These are phyloP conservation scores for Tetragonisca angustula DNA, from an alignment of 2,888 invertebrate genomes.

Conservation along the genomic window DNA sequence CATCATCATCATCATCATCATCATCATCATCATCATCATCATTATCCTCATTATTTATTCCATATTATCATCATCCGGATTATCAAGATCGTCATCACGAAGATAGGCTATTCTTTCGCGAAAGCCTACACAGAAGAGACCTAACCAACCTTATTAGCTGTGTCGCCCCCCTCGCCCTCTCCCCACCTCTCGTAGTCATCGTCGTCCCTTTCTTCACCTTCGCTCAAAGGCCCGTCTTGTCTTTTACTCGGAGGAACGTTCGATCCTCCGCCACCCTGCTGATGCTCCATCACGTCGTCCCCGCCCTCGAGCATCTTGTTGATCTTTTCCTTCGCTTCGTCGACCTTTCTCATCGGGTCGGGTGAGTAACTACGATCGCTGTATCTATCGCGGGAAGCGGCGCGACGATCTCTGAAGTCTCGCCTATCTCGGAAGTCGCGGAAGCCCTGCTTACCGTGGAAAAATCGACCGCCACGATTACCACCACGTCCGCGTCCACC, in stretches of 20 bases:
- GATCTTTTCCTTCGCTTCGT: constrained; percentile 86
- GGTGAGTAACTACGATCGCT: constrained; percentile 85
- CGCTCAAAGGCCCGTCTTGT: constrained; percentile 86
- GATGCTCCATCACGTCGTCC: constrained; percentile 74
- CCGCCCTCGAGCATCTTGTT: constrained; percentile 86
- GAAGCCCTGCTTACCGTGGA: constrained; percentile 84
- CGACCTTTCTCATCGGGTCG: constrained; percentile 85
- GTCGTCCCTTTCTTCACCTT: constrained; percentile 86
- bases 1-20: constrained; percentile 59
- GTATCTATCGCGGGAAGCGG: constrained; percentile 83
- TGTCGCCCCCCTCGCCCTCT: constrained; percentile 75
- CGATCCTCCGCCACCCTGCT: constrained; percentile 66
- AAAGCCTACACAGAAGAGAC: constrained; percentile 71
- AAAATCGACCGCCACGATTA: constrained; percentile 79
- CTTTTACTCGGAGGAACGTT: constrained; percentile 80
- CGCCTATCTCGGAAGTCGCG: constrained; percentile 89
- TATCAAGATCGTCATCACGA: constrained; percentile 68
- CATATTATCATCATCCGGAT: constrained; percentile 64
- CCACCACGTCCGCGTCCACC: constrained; percentile 75
- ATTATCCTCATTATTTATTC: constrained; percentile 60
- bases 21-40: constrained; percentile 58
- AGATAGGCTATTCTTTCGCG: constrained; percentile 61
- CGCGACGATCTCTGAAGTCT: constrained; percentile 87
- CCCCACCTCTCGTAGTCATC: constrained; percentile 83
- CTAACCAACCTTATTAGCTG: constrained; percentile 81